Evolutionary conservation across 2,888 invertebrate genomes (phyloP).

Genomic region (Tiliacea citrago): DNA sequence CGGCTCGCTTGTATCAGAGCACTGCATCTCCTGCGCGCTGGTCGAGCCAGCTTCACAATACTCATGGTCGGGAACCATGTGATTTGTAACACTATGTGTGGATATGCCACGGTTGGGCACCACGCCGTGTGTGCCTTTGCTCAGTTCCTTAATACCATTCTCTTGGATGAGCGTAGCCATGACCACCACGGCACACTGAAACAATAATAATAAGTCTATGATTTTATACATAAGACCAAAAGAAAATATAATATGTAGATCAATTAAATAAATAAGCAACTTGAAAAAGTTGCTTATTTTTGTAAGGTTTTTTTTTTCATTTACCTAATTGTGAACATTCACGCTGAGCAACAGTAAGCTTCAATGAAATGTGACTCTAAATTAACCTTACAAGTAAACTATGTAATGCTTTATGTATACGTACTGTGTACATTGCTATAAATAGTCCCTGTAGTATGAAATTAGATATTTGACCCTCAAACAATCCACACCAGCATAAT

Average conservation of each 20-base stretch:
- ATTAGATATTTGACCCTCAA: conserved; percentile 52
- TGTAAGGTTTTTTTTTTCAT: not conserved
- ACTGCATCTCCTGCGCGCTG: conserved; percentile 71
- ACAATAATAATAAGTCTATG: conserved; percentile 58
- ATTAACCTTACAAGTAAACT: conserved; percentile 19
- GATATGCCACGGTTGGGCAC: conserved; percentile 85
- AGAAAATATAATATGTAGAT: not conserved
- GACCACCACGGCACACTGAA: conserved; percentile 85
- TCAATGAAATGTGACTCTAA: conserved; percentile 34
- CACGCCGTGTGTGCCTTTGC: conserved; percentile 91
- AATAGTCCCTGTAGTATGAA: conserved; percentile 44
- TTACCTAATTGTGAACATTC: not conserved
- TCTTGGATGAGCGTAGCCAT: conserved; percentile 96
- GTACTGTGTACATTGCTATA: conserved; percentile 34
- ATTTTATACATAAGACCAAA: not conserved
- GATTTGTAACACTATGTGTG: conserved; percentile 82
- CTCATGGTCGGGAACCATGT: conserved; percentile 90
- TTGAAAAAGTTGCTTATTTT: not conserved
- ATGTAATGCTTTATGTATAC: conserved; percentile 15
- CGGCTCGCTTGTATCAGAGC: conserved; percentile 69
- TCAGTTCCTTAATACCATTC: conserved; percentile 94
- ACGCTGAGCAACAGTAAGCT: conserved; percentile 18
- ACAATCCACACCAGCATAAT: conserved; percentile 19
- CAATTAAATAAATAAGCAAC: not conserved
- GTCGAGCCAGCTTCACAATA: conserved; percentile 85